Percentiles rank a stretch among this genome's conserved stretches.
Evolutionary conservation across 2,888 invertebrate species (phyloP).

Genomic region (Xanthia togata): DNA sequence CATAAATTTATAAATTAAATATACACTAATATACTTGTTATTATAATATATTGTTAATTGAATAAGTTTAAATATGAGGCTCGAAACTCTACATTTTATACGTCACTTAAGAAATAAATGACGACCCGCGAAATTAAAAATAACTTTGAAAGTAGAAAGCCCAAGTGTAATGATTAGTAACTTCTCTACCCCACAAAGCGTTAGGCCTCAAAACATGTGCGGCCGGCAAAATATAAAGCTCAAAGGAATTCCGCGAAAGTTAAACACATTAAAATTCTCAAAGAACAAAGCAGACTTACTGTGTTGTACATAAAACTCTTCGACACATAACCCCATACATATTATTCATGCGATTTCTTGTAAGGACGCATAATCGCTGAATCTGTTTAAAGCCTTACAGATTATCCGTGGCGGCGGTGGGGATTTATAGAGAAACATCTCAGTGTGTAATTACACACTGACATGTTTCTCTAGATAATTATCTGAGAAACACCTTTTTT

Average conservation of each 20-base stretch:
- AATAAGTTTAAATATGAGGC: not conserved
- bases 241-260: conserved; percentile 62
- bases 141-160: conserved; percentile 47
- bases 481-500: conserved; percentile 58
- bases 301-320: conserved; percentile 59
- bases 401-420: conserved; percentile 13
- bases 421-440: not conserved
- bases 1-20: too few relatives aligned
- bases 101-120: conserved; percentile 31
- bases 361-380: conserved; percentile 52
- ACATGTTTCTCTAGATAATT: conserved; percentile 53
- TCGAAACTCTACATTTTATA: conserved; percentile 1
- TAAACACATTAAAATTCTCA: conserved; percentile 58
- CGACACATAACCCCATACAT: conserved; percentile 51
- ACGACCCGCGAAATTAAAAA: conserved; percentile 24
- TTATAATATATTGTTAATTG: too few relatives aligned
- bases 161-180: conserved; percentile 35
- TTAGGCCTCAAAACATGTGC: conserved; percentile 37
- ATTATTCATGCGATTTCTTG: conserved; percentile 61
- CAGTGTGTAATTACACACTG: conserved; percentile 59
- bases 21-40: too few relatives aligned
- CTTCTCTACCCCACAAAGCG: conserved; percentile 57
- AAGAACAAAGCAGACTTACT: conserved; percentile 60
- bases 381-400: conserved; percentile 56
- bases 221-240: conserved; percentile 49